Evolutionary conservation across 2,797 vertebrate genomes (phyloP).

Genomic region (Schizothorax lantsangensis): DNA sequence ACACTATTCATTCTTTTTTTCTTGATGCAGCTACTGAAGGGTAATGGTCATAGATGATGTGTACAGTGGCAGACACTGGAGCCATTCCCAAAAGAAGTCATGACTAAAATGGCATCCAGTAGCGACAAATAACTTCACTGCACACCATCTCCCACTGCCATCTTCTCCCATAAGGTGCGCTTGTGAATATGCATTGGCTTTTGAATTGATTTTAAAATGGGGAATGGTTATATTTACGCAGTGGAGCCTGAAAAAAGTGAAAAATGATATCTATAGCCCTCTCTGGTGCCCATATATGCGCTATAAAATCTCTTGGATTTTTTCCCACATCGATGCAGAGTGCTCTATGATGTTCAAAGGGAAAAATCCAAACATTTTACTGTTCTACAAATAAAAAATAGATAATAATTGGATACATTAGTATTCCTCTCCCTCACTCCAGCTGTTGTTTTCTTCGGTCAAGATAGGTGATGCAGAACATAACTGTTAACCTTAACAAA

Average conservation of each 20-base stretch:
- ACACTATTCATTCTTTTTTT: not conserved
- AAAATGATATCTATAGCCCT: not conserved
- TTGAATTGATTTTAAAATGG: slow-evolving; percentile 36
- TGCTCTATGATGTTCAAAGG: not conserved
- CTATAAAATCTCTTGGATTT: not conserved
- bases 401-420: not conserved
- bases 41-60: slow-evolving; percentile 32
- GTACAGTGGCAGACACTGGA: not conserved
- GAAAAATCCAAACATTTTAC: not conserved
- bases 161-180: not conserved
- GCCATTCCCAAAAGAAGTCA: slow-evolving; percentile 9
- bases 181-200: slow-evolving; percentile 38
- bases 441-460: not conserved
- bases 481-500: slow-evolving; percentile 20
- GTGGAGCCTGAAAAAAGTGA: slow-evolving; percentile 7
- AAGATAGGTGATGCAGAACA: not conserved
- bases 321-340: not conserved
- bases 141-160: slow-evolving; percentile 6
- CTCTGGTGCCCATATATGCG: not conserved
- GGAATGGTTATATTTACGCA: slow-evolving; percentile 25
- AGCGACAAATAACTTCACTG: slow-evolving; percentile 4
- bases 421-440: not conserved
- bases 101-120: slow-evolving; percentile 25
- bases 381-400: not conserved
- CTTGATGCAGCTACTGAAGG: not conserved